These are phyloP conservation scores for Muntiacus muntjak DNA, from an alignment of 2,113 vertebrate genomes.

Conservation along the genomic window DNA sequence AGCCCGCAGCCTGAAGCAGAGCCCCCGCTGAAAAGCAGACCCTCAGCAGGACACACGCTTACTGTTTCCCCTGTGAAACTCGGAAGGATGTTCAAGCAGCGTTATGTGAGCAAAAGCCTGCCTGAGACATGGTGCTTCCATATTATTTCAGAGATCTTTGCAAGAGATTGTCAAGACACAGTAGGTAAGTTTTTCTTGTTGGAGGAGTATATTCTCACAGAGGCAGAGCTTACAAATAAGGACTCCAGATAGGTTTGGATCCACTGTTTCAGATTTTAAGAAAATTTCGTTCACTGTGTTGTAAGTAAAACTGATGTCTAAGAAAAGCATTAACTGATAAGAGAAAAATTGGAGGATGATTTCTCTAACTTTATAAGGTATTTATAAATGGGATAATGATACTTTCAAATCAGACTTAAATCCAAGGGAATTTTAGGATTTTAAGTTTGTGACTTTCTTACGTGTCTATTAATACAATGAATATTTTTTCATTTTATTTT, in stretches of 20 bases:
- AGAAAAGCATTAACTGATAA: not conserved
- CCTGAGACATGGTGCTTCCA: not conserved
- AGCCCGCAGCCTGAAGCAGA: not conserved
- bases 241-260: not conserved
- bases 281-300: not conserved
- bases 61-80: not conserved
- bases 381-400: not conserved
- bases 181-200: not conserved
- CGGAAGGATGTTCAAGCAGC: not conserved
- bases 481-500: not conserved
- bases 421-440: not conserved
- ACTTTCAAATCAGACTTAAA: no score
- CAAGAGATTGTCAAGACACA: not conserved
- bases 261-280: not conserved
- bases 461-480: not conserved
- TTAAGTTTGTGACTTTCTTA: not conserved
- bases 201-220: not conserved
- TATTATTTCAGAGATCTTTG: not conserved
- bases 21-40: no score
- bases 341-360: not conserved
- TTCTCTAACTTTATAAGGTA: not conserved
- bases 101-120: not conserved
- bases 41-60: accelerated
- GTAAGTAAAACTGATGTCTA: not conserved
- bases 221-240: not conserved